Conservation (phyloP, 1,140 invertebrate species). For the Ladona fulva region DNA sequence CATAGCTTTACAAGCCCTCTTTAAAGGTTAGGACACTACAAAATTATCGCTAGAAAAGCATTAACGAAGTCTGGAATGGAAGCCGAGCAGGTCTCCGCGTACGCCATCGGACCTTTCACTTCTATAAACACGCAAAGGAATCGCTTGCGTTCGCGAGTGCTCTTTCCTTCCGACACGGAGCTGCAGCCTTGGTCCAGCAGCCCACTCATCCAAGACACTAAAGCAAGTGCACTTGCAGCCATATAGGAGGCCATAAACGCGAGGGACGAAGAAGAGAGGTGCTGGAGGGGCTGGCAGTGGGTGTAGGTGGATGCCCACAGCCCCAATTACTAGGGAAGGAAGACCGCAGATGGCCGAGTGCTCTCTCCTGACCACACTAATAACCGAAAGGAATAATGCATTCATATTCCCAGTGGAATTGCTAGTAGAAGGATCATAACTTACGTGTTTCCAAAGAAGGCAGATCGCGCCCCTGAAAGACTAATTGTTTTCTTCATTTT, state of each 20-base stretch:
- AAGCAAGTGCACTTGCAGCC: neutral
- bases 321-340: too few relatives aligned
- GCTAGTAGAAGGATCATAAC: too few relatives aligned
- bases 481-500: too few relatives aligned
- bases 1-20: neutral
- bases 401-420: too few relatives aligned
- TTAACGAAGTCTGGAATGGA: neutral
- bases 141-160: too few relatives aligned
- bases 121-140: neutral
- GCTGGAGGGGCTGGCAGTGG: neutral
- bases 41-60: neutral
- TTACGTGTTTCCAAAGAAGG: too few relatives aligned
- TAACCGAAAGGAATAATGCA: too few relatives aligned
- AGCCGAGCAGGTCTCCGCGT: neutral
- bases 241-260: neutral
- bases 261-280: neutral
- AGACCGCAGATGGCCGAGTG: too few relatives aligned
- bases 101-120: neutral
- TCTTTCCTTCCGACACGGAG: neutral
- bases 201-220: neutral
- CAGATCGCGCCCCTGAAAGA: too few relatives aligned
- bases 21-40: neutral
- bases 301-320: too few relatives aligned
- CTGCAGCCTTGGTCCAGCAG: neutral
- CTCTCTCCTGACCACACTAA: too few relatives aligned